Evolutionary conservation across 2,797 vertebrate genomes (phyloP), one percentile per base, ranked within the genome.

Genomic region (Antrozous pallidus): DNA sequence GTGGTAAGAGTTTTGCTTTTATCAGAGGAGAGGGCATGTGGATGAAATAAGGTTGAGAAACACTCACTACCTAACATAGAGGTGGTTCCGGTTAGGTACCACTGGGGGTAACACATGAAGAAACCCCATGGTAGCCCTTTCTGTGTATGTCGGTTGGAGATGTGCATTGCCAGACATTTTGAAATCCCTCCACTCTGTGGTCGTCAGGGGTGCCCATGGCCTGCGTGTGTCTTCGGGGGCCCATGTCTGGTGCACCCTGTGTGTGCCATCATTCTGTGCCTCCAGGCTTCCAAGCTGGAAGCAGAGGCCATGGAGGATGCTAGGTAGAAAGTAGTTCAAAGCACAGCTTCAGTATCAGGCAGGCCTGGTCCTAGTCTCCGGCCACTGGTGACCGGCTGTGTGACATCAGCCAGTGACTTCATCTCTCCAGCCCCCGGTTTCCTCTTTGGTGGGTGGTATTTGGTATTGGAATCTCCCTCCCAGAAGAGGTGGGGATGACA

Each of bases 101-200:
- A 20, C 24, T 8, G 24, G 36, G 8, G 40, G 8, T 11, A 17
- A 61, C 1, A 14, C 28, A 36, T 13, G 54, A 67, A 31, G 56
- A 86, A 77, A 65, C 16, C 36, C 5, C 28, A 0, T 26, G 12
- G 9, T 8, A 38, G 18, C 33, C 20, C 51, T 28, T n/a, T 51
- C 58, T 70, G 33, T 45, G 24, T 58, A 11, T 40, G 33, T n/a
- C 51, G 69, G 7, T 17, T 85, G 14, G 47, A 10, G 45, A 54
- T 5, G 4, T 31, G 6, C 0, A 0, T n/a, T 5, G 0, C 89
- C 17, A 86, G 58, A 79, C 24, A 38, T 20, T 22, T 0, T 56
- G 38, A 56, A 81, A 82, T 73, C 54, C 40, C 18, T 73, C 54
- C 26, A 33, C 31, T 45, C 31, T 51, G 33, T 38, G 47, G 17